Evolutionary conservation across 1,140 invertebrate genomes (phyloP), one percentile per base, ranked within the genome.

Genomic region (Sipha flava): DNA sequence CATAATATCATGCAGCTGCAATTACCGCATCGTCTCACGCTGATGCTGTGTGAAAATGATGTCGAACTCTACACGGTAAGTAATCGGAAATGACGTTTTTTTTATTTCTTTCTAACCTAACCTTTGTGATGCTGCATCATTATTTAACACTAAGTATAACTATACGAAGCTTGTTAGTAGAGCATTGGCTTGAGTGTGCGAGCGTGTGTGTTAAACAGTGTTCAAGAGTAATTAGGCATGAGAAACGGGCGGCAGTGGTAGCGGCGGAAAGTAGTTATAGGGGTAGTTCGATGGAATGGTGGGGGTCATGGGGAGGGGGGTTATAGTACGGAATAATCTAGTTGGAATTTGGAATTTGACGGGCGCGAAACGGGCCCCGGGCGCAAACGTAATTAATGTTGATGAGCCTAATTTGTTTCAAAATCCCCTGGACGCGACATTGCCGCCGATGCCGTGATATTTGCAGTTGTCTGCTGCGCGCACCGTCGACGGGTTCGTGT

Each of bases 281-380:
- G n/a, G n/a, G n/a, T 66, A 66, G 62, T 66, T 31, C 29, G 2
- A 4, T 23, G 54, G 31, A 37, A 21, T 12, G 31, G 59, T 16
- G 5, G n/a, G 29, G 5, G n/a, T n/a, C n/a, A n/a, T 0, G 5
- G 6, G 26, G 6, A 14, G 29, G 18, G 16, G 16, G 0, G 29
- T 16, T 5, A 29, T 9, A 6, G 57, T 12, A 40, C 21, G 43
- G 66, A 47, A 70, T 70, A 70, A 47, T 70, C 66, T 70, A 70
- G 66, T 70, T 70, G 29, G 66, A 70, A 70, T 70, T 70, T 3
- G 43, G 66, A 70, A 70, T 70, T 70, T 70, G 66, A 70, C 66
- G 66, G 64, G 64, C 64, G 64, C 34, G 64, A 43, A 66, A 66
- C 64, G 37, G 66, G 64, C 40, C 23, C 40, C 64, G 37, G 26